These are phyloP conservation scores for Ailuropoda melanoleuca DNA, from an alignment of 2,113 vertebrate genomes.

Conservation along the genomic window DNA sequence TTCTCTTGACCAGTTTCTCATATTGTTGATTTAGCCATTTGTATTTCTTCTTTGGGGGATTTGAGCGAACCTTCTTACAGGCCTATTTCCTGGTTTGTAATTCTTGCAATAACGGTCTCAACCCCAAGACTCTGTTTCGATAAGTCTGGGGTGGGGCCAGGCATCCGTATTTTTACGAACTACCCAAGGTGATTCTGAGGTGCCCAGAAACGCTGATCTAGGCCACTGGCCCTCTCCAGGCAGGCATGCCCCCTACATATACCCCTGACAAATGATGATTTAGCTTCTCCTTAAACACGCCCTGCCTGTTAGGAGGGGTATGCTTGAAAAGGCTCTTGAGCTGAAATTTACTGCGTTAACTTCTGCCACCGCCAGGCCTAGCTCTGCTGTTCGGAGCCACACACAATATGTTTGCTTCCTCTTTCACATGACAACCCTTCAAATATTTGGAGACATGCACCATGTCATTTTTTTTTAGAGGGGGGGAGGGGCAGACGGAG, in stretches of 20 bases:
- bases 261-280: not conserved
- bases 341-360: not conserved
- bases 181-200: not conserved
- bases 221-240: not conserved
- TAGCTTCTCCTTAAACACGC: not conserved
- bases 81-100: constrained; percentile 54
- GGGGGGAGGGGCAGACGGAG: not conserved
- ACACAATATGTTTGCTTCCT: constrained; percentile 57
- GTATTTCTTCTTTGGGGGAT: constrained; percentile 49
- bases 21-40: not conserved
- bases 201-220: not conserved
- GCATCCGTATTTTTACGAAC: constrained; percentile 1
- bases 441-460: constrained; percentile 54
- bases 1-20: constrained; percentile 25
- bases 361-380: not conserved
- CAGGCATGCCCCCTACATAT: not conserved
- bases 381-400: not conserved
- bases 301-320: not conserved
- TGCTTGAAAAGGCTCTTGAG: not conserved
- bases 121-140: constrained; percentile 32
- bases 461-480: not conserved
- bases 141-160: constrained; percentile 13
- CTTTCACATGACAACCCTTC: constrained; percentile 67
- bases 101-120: constrained; percentile 38
- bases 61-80: constrained; percentile 19